A percentile compares a stretch with the other conserved stretches of the same genome.
phyloP scores from a whole-genome alignment of 2,888 invertebrate species.

The Dastarcus helophoroides region DNA sequence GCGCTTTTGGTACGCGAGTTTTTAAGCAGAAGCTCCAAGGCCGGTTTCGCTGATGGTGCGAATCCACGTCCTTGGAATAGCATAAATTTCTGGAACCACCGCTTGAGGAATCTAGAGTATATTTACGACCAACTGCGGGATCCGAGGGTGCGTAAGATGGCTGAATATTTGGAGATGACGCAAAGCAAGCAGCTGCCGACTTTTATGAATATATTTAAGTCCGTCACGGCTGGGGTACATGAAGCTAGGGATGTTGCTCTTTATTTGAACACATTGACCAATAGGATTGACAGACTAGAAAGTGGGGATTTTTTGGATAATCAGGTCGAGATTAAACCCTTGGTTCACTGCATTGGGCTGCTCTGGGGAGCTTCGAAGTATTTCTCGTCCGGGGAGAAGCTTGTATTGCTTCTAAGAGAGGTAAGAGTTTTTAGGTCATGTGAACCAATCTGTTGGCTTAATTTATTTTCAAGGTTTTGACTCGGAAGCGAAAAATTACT shows the following conservation, averaged over 20 bases:
- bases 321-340: slow-evolving; percentile 45
- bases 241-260: slow-evolving; percentile 77
- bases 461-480: too few relatives aligned
- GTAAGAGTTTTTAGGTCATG: too few relatives aligned
- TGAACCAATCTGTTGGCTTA: too few relatives aligned
- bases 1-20: slow-evolving; percentile 54
- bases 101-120: slow-evolving; percentile 72
- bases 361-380: slow-evolving; percentile 71
- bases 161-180: slow-evolving; percentile 53
- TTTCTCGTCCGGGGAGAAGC: slow-evolving; percentile 38
- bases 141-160: slow-evolving; percentile 72
- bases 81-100: slow-evolving; percentile 67
- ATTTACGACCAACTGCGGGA: slow-evolving; percentile 77
- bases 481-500: too few relatives aligned
- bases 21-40: slow-evolving; percentile 60
- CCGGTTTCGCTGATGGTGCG: slow-evolving; percentile 53
- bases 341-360: slow-evolving; percentile 70
- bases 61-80: slow-evolving; percentile 63
- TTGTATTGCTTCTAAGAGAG: slow-evolving; percentile 63
- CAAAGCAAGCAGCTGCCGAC: slow-evolving; percentile 68
- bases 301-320: slow-evolving; percentile 55
- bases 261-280: slow-evolving; percentile 63
- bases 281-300: slow-evolving; percentile 62
- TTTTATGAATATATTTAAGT: slow-evolving; percentile 66
- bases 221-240: slow-evolving; percentile 64